Percentiles rank a stretch among this genome's conserved stretches.
Evolutionary conservation across 1,140 invertebrate species (phyloP).

Genomic region (Papilio polyxenes): DNA sequence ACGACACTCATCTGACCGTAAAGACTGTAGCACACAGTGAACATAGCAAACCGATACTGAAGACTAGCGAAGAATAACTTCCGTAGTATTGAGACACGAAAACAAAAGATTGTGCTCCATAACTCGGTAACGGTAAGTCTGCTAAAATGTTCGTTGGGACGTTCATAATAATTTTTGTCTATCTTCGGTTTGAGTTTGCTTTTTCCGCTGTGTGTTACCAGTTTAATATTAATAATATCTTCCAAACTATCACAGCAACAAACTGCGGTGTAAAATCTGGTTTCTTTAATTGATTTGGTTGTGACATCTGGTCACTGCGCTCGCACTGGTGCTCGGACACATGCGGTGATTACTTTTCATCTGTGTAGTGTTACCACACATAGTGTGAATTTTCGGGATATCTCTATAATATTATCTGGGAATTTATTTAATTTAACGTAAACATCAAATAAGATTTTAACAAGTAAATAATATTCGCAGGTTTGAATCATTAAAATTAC

Average conservation of each 20-base stretch:
- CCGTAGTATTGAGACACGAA: background rate
- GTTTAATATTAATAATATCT: conserved; percentile 32
- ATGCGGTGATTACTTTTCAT: conserved; percentile 45
- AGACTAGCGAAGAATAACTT: background rate
- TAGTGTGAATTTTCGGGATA: no score
- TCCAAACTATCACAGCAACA: conserved; percentile 37
- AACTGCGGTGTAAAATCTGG: conserved; percentile 29
- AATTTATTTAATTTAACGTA: background rate
- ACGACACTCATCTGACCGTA: conserved; percentile 34
- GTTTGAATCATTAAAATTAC: no score
- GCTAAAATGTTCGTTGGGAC: no score
- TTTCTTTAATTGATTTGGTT: conserved; percentile 44
- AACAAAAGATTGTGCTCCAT: background rate
- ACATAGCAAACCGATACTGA: background rate
- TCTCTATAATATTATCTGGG: background rate
- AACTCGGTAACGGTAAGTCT: no score
- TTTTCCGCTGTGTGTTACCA: background rate
- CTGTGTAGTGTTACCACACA: conserved; percentile 14
- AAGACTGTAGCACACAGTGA: background rate
- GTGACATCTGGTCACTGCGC: conserved; percentile 33
- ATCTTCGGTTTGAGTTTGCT: background rate
- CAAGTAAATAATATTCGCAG: no score
- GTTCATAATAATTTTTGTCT: background rate
- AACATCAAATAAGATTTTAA: no score
- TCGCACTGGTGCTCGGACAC: conserved; percentile 38